These are phyloP conservation scores for Chiridota heheva DNA, from an alignment of 35 echinoderm and acorn worm species.

Conservation along the genomic window DNA sequence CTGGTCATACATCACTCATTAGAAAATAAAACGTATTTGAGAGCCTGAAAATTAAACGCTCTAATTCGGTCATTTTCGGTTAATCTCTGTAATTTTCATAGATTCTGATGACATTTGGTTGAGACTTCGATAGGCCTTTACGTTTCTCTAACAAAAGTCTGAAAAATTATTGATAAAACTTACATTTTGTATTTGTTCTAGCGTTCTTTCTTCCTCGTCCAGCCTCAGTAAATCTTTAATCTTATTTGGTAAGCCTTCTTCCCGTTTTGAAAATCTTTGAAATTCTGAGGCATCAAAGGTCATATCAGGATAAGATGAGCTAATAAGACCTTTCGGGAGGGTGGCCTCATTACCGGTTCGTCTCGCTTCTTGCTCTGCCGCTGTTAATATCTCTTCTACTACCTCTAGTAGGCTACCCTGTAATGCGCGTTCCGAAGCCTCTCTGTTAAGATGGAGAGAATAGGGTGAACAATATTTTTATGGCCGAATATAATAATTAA, in stretches of 20 bases:
- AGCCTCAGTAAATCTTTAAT: conserved; percentile 76
- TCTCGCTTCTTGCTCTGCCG: conserved; percentile 82
- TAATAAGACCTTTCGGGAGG: conserved; percentile 74
- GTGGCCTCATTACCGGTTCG: conserved; percentile 79
- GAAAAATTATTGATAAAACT: too few relatives aligned
- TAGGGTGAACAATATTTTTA: too few relatives aligned
- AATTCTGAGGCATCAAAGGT: conserved; percentile 88
- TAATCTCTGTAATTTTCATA: too few relatives aligned
- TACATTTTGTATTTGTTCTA: conserved; percentile 92
- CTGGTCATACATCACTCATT: too few relatives aligned
- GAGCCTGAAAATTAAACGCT: too few relatives aligned
- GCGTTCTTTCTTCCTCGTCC: conserved; percentile 60
- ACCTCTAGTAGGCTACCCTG: conserved; percentile 86
- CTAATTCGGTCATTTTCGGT: too few relatives aligned
- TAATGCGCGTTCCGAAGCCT: conserved; percentile 72
- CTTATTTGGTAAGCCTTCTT: conserved; percentile 85
- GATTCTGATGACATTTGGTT: too few relatives aligned
- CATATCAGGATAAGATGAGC: conserved; percentile 92
- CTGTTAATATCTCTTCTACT: conserved; percentile 65
- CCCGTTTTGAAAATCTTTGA: conserved; percentile 84
- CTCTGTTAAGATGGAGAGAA: conserved; percentile 44
- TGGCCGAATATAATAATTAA: too few relatives aligned
- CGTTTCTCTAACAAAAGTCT: too few relatives aligned
- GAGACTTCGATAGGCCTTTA: too few relatives aligned
- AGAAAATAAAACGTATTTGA: too few relatives aligned